Evolutionary conservation across 2,113 vertebrate species (phyloP), one percentile per base, ranked within the genome.

Genomic region (Microtus oregoni): DNA sequence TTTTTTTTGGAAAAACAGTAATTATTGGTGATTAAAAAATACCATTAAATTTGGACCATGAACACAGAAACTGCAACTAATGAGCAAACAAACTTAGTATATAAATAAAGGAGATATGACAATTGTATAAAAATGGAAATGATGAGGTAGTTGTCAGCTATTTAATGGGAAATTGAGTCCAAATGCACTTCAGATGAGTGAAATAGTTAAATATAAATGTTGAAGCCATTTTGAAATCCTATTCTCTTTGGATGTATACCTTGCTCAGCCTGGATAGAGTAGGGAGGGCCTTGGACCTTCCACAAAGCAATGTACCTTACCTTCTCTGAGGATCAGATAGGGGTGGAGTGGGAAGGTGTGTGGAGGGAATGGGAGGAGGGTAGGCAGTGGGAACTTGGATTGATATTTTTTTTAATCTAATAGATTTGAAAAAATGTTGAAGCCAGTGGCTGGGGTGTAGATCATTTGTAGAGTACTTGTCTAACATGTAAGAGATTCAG

Each of bases 1-100:
- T 75, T 89, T 91, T 91, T n/a, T 70, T 92, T 87, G 85, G 97
- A 95, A 75, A 61, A 78, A 91, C 14, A 91, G 83, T 85, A 82
- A 94, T 90, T 94, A 41, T 83, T 63, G 12, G 61, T 83, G 13
- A 58, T 58, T 58, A 7, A 20, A 20, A 58, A 93, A 24, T 65
- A 55, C 91, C 78, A 55, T 82, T 1, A 13, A 55, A 47, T 81
- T 26, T 68, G 26, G 61, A 63, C 77, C 89, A 20, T 91, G 73
- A 58, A 61, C 32, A 50, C 6, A 82, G 86, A 67, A 95, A 96
- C 5, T 41, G 76, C 32, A 52, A 28, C 22, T 19, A n/a, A 72
- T 50, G 65, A 32, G 70, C 41, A 92, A 28, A 77, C 4, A 12
- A 58, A 81, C 72, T 92, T 72, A 77, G 22, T 63, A 72, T 41